Percentiles rank a stretch among this genome's conserved stretches.
phyloP scores from a whole-genome alignment of 2,888 invertebrate species.

The Ptilodon capucinus region DNA sequence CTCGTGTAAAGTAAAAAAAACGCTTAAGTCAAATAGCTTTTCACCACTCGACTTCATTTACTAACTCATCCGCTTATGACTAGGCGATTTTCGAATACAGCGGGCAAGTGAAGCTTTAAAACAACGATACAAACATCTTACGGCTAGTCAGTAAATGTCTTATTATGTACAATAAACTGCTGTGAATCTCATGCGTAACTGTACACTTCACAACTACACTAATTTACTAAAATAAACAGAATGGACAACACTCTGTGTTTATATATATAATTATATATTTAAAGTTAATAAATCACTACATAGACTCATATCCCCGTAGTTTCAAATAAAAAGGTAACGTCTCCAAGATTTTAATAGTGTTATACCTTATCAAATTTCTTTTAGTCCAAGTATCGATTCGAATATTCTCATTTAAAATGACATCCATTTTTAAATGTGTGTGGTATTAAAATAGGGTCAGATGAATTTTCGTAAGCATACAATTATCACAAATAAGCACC shows the following conservation, averaged over 20 bases:
- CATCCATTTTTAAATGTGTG: too few relatives aligned
- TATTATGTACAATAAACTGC: slow-evolving; percentile 59
- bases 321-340: neutral
- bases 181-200: slow-evolving; percentile 81
- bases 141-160: slow-evolving; percentile 41
- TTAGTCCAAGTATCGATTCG: neutral
- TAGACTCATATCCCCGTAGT: neutral
- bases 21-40: too few relatives aligned
- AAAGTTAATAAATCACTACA: neutral
- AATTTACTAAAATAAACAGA: slow-evolving; percentile 16
- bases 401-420: neutral
- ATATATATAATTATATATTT: too few relatives aligned
- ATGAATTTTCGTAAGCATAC: neutral
- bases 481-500: slow-evolving; percentile 4
- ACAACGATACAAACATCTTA: slow-evolving; percentile 28
- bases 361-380: neutral
- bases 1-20: too few relatives aligned
- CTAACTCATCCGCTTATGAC: slow-evolving; percentile 65
- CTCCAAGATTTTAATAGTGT: neutral
- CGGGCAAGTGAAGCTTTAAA: slow-evolving; percentile 52
- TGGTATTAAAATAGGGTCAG: neutral
- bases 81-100: slow-evolving; percentile 65
- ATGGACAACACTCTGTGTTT: neutral
- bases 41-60: slow-evolving; percentile 30
- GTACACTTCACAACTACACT: slow-evolving; percentile 61